phyloP scores from a whole-genome alignment of 2,113 vertebrate genomes.

The Leuciscus idus region DNA sequence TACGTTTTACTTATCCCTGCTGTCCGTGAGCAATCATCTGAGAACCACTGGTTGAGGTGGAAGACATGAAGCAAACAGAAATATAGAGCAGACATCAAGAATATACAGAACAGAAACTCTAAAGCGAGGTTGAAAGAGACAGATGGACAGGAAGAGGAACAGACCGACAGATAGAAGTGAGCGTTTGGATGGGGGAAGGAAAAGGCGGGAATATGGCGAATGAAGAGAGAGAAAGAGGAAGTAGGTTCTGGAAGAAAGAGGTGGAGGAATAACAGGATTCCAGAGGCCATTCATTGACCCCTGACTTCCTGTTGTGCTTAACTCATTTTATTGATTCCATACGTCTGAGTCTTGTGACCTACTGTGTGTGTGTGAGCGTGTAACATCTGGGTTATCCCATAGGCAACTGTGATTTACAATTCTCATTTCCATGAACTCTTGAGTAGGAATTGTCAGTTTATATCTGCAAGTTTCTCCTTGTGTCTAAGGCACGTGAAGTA shows the following conservation, averaged over 20 bases:
- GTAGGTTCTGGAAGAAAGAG: constrained; percentile 61
- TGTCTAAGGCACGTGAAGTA: background rate
- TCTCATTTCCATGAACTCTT: background rate
- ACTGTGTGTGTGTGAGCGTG: background rate
- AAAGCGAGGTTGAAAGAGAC: constrained; percentile 49
- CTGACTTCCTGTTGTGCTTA: constrained; percentile 77
- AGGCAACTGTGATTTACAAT: background rate
- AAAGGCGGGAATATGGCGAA: constrained; percentile 26
- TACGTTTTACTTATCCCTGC: background rate
- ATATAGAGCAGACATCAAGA: background rate
- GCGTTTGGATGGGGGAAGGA: constrained; percentile 36
- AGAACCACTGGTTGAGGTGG: background rate
- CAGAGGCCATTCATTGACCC: constrained; percentile 71
- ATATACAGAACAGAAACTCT: background rate
- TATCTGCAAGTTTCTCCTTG: background rate
- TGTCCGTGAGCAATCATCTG: background rate
- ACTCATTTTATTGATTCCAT: constrained; percentile 69
- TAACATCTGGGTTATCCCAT: constrained; percentile 38
- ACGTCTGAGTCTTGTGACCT: constrained; percentile 54
- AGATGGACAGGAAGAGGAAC: constrained; percentile 55
- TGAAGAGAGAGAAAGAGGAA: constrained; percentile 56
- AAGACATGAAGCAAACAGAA: background rate
- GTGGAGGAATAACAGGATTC: constrained; percentile 75
- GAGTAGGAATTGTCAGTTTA: background rate
- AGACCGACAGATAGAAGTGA: constrained; percentile 31